Evolutionary conservation across 1,140 invertebrate species (phyloP).

Genomic region (Lycorma delicatula): DNA sequence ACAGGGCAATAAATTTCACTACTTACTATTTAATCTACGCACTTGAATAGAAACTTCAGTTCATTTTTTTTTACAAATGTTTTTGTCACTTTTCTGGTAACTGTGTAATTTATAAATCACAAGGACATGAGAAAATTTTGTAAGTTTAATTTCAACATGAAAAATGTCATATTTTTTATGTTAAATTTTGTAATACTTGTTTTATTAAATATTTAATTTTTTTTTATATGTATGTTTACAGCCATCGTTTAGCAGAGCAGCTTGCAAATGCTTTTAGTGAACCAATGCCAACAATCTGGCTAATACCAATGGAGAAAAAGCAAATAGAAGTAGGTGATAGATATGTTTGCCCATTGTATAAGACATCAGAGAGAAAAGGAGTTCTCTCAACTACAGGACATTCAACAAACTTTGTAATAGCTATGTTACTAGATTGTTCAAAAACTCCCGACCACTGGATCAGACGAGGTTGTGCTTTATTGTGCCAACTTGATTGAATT

Average conservation of each 20-base stretch:
- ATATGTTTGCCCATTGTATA: conserved; percentile 79
- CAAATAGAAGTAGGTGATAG: conserved; percentile 40
- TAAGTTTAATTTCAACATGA: too few relatives aligned
- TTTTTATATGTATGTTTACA: conserved; percentile 18
- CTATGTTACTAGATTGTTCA: conserved; percentile 62
- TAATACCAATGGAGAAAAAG: conserved; percentile 36
- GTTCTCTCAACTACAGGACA: conserved; percentile 81
- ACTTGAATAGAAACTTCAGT: too few relatives aligned
- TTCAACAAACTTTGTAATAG: conserved; percentile 83
- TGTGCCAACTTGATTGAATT: conserved; percentile 75
- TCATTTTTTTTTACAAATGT: too few relatives aligned
- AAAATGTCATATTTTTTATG: too few relatives aligned
- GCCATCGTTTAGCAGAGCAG: conserved; percentile 59
- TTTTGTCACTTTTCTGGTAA: too few relatives aligned
- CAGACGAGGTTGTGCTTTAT: conserved; percentile 72
- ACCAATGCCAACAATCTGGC: conserved; percentile 63
- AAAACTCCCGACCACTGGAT: conserved; percentile 71
- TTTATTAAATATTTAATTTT: too few relatives aligned
- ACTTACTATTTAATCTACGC: too few relatives aligned
- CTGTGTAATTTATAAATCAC: too few relatives aligned
- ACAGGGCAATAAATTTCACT: too few relatives aligned
- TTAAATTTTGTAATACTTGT: too few relatives aligned
- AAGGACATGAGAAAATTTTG: too few relatives aligned
- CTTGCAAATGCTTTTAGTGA: conserved; percentile 74
- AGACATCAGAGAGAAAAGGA: conserved; percentile 75